Conservation (phyloP, 2,113 vertebrate genomes). For the Plectropomus leopardus region DNA sequence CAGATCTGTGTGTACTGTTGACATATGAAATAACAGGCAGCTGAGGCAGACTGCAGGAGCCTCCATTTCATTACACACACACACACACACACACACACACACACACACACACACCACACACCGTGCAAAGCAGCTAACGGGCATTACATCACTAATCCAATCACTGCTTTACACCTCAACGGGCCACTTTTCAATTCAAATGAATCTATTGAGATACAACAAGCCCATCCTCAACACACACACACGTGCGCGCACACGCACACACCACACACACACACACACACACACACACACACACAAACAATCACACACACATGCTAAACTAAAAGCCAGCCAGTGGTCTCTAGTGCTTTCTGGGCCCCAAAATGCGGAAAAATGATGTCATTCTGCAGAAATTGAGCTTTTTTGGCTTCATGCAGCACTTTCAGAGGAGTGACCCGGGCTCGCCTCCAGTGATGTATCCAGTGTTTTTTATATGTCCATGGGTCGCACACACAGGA, state of each 20-base stretch:
- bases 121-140: constrained; percentile 45
- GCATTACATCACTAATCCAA: constrained; percentile 67
- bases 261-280: constrained; percentile 1
- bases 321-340: too few species aligned
- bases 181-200: constrained; percentile 59
- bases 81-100: constrained; percentile 20
- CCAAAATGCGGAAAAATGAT: too few species aligned
- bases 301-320: too few species aligned
- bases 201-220: constrained; percentile 43
- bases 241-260: constrained; percentile 1
- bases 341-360: too few species aligned
- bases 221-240: neutral
- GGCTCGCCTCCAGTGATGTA: too few species aligned
- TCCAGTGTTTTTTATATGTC: too few species aligned
- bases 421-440: too few species aligned
- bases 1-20: constrained; percentile 19
- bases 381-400: too few species aligned
- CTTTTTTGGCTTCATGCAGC: too few species aligned
- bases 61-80: constrained; percentile 10
- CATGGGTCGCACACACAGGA: too few species aligned
- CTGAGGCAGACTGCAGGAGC: constrained; percentile 7
- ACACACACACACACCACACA: neutral
- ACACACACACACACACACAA: neutral
- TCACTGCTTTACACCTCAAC: constrained; percentile 63
- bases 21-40: neutral